A percentile compares a stretch with the other conserved stretches of the same genome.
These are phyloP conservation scores for Thera britannica DNA, from an alignment of 2,888 invertebrate species.

Conservation along the genomic window DNA sequence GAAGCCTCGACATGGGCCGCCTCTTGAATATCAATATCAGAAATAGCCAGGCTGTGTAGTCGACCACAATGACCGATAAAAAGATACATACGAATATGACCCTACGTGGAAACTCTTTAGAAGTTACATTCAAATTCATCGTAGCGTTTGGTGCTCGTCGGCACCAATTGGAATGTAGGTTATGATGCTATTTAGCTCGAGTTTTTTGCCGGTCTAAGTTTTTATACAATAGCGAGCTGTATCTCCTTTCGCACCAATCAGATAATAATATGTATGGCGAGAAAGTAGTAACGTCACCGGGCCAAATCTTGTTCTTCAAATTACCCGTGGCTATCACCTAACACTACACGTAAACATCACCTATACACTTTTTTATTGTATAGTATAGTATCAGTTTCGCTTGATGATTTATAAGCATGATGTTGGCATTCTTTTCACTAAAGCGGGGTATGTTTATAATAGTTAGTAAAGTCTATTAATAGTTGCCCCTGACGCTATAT, in stretches of 20 bases:
- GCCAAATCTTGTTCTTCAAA: conserved; percentile 67
- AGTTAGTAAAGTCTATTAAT: no score
- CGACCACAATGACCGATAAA: conserved; percentile 79
- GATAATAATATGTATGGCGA: conserved; percentile 68
- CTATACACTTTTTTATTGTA: background rate
- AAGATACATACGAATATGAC: conserved; percentile 78
- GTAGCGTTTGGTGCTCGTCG: conserved; percentile 61
- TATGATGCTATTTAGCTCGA: conserved; percentile 81
- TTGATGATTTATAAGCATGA: background rate
- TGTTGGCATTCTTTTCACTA: no score
- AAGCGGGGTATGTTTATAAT: no score
- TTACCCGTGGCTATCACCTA: conserved; percentile 43
- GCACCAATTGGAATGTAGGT: conserved; percentile 80
- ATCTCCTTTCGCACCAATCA: conserved; percentile 81
- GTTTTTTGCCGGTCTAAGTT: conserved; percentile 76
- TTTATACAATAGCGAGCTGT: conserved; percentile 69
- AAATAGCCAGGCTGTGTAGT: conserved; percentile 69
- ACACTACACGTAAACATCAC: background rate
- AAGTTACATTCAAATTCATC: conserved; percentile 75
- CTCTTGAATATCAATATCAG: conserved; percentile 81
- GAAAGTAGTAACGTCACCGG: conserved; percentile 80
- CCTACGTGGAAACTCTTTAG: conserved; percentile 74
- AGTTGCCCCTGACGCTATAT: no score
- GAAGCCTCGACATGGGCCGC: conserved; percentile 70
- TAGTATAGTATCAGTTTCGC: background rate